Evolutionary conservation across 2,888 invertebrate genomes (phyloP).

Genomic region (Rugalucina vietnamica): DNA sequence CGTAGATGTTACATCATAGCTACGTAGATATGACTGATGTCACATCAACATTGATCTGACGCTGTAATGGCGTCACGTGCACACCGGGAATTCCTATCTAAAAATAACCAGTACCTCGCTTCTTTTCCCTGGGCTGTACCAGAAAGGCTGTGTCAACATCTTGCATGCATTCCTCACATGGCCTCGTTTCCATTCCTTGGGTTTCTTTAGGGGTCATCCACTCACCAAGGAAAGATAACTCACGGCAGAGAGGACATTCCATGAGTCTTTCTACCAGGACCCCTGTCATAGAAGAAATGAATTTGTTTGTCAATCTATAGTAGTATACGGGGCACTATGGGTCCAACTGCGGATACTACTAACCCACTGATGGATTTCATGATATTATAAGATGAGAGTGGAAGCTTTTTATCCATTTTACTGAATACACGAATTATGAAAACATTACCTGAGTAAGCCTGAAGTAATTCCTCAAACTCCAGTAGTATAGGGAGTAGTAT

Average conservation of each 20-base stretch:
- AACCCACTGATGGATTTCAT: too few species aligned
- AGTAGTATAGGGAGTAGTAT: constrained; percentile 77
- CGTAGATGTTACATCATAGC: too few species aligned
- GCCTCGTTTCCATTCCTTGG: constrained; percentile 70
- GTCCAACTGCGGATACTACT: too few species aligned
- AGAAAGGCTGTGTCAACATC: constrained; percentile 77
- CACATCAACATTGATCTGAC: too few species aligned
- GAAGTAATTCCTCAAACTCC: constrained; percentile 78
- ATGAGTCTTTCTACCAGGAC: constrained; percentile 77
- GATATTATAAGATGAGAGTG: too few species aligned
- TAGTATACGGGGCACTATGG: too few species aligned
- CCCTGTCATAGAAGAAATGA: constrained; percentile 67
- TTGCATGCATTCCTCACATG: constrained; percentile 77
- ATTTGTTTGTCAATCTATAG: too few species aligned
- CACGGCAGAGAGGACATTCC: constrained; percentile 79
- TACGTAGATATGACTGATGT: too few species aligned
- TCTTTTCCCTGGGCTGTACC: constrained; percentile 81
- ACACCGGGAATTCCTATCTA: too few species aligned
- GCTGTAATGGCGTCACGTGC: too few species aligned
- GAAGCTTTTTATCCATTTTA: too few species aligned
- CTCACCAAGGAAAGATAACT: constrained; percentile 80
- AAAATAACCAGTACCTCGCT: constrained; percentile 79
- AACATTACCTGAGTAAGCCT: constrained; percentile 74
- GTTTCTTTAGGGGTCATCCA: constrained; percentile 82
- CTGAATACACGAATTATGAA: too few species aligned